phyloP scores from a whole-genome alignment of 1,140 invertebrate species.

The Sycophila sp. region DNA sequence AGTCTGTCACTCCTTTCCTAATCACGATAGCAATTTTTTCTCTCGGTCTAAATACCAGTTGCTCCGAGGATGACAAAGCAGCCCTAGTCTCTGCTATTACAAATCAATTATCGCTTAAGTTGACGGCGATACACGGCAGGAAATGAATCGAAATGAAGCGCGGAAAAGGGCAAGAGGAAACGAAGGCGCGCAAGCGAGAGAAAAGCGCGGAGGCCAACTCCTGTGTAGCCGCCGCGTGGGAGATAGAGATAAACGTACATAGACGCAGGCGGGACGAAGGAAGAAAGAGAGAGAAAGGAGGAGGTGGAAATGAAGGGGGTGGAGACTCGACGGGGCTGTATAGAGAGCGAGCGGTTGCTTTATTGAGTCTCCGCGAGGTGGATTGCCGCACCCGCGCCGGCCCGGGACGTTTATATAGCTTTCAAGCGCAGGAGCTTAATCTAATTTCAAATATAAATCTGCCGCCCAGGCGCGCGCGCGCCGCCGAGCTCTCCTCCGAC shows the following conservation, averaged over 20 bases:
- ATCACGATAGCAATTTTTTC: no score
- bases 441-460: constrained; percentile 68
- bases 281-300: constrained; percentile 41
- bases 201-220: constrained; percentile 40
- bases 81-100: constrained; percentile 81
- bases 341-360: constrained; percentile 57
- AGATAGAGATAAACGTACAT: constrained; percentile 11
- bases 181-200: constrained; percentile 40
- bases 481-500: constrained; percentile 40
- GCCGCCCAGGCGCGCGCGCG: constrained; percentile 47
- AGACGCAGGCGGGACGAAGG: constrained; percentile 32
- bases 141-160: constrained; percentile 36
- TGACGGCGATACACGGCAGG: neutral
- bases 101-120: constrained; percentile 79
- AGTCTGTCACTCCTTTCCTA: no score
- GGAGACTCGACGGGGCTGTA: no score
- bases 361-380: constrained; percentile 57
- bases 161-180: constrained; percentile 28
- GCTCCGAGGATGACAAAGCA: constrained; percentile 75
- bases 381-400: constrained; percentile 46
- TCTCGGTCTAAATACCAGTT: no score
- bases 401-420: constrained; percentile 65
- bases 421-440: constrained; percentile 67
- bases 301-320: constrained; percentile 56
- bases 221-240: no score